Evolutionary conservation across 2,113 vertebrate species (phyloP).

Genomic region (Heptranchias perlo): DNA sequence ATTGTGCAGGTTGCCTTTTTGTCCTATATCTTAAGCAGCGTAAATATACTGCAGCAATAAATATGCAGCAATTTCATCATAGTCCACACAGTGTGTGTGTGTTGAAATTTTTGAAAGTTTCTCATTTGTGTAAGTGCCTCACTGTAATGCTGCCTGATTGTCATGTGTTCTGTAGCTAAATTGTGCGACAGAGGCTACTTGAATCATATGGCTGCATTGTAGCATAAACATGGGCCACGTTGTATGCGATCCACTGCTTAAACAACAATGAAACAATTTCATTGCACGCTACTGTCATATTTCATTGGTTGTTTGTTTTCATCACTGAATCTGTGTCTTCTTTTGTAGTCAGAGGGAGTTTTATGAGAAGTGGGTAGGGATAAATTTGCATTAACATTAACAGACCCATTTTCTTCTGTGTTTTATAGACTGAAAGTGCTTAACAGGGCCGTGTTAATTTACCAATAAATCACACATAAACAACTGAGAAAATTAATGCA

Average conservation of each 20-base stretch:
- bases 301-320: slow-evolving; percentile 43
- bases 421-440: slow-evolving; percentile 7
- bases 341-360: background rate
- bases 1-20: background rate
- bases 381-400: background rate
- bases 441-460: background rate
- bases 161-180: background rate
- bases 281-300: slow-evolving; percentile 44
- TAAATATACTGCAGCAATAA: background rate
- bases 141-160: slow-evolving; percentile 18
- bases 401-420: background rate
- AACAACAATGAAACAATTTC: slow-evolving; percentile 47
- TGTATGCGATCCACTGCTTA: slow-evolving; percentile 47
- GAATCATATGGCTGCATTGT: background rate
- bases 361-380: background rate
- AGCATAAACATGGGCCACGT: slow-evolving; percentile 42
- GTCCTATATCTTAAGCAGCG: background rate
- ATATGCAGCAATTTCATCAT: background rate
- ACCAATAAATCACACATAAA: slow-evolving; percentile 3
- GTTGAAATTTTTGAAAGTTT: background rate
- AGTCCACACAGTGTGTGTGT: background rate
- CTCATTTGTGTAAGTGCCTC: background rate
- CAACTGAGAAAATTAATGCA: background rate
- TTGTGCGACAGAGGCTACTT: background rate
- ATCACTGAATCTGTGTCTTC: slow-evolving; percentile 42